Percentiles rank a stretch among this genome's conserved stretches.
These are phyloP conservation scores for Nomada goodeniana DNA, from an alignment of 2,888 invertebrate species.

Conservation along the genomic window DNA sequence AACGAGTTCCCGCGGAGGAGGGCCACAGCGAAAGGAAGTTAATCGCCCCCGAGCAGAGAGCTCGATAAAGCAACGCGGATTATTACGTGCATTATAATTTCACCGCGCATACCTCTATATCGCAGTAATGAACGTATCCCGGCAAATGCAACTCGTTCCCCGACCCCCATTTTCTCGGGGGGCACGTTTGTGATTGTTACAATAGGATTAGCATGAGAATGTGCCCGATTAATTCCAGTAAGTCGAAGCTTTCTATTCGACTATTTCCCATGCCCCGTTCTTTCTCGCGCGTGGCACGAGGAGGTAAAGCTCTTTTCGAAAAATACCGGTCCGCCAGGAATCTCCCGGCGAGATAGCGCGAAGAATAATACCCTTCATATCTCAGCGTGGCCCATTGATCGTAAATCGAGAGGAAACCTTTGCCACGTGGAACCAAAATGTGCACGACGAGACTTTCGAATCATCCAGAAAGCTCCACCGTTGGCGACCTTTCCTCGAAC, in stretches of 20 bases:
- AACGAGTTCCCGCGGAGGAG: not conserved
- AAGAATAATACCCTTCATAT: slow-evolving; percentile 55
- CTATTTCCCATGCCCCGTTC: not conserved
- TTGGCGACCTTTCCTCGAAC: not conserved
- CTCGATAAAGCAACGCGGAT: slow-evolving; percentile 26
- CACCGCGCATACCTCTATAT: slow-evolving; percentile 8
- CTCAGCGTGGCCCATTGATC: slow-evolving; percentile 46
- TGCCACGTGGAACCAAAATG: not conserved
- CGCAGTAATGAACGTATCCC: not conserved
- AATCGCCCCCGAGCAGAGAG: slow-evolving; percentile 11
- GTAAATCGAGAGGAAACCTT: slow-evolving; percentile 48
- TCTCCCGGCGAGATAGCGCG: slow-evolving; percentile 37
- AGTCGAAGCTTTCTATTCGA: not conserved
- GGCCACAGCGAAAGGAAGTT: not conserved
- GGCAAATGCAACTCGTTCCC: not conserved
- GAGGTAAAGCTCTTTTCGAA: not conserved
- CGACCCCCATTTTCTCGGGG: not conserved
- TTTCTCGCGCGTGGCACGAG: too few relatives aligned
- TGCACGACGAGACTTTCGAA: slow-evolving; percentile 28
- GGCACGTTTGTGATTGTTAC: slow-evolving; percentile 1
- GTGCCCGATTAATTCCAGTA: slow-evolving; percentile 2
- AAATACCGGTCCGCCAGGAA: slow-evolving; percentile 25
- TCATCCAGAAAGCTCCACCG: slow-evolving; percentile 28
- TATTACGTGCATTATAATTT: slow-evolving; percentile 16
- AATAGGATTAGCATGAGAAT: not conserved